Evolutionary conservation across 2,888 invertebrate species (phyloP), one percentile per base, ranked within the genome.

Genomic region (Apamea sordens): DNA sequence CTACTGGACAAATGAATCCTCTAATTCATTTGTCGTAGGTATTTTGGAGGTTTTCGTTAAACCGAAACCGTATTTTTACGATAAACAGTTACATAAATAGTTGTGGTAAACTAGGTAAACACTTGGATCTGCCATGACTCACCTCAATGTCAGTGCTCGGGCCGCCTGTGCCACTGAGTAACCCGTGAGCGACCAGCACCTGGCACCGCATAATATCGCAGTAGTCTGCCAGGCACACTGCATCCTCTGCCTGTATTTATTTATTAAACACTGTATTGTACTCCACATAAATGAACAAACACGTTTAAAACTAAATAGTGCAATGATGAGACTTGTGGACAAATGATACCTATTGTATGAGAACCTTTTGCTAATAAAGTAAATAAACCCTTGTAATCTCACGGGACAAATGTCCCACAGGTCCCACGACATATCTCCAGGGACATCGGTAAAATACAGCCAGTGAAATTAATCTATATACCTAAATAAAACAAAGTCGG

Each of bases 161-260:
- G 36, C 97, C 97, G 85, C 97, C 97, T 68, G 97, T 97, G 90
- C 98, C 98, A 84, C 98, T 98, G 86, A 97, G 97, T 90, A 97
- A 94, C 84, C 98, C 98, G 93, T 98, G 98, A 82, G 98, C 98
- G 87, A 98, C 97, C 89, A 99, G 97, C 75, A 99, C 98, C 94
- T 99, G 99, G 95, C 99, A 99, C 89, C 99, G 98, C 98, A 99
- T 99, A 91, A 99, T 98, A 96, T 99, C 99, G 97, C 99, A 99
- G 96, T 98, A 99, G 95, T 99, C 99, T 74, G 99, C 99, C 91
- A 99, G 97, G 95, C 99, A 99, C 91, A 99, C 98, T 84, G 99
- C 98, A 95, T 99, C 99, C 96, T 99, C 98, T 77, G 98, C 98
- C 99, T 99, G 92, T 50, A 41, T 21, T 56, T n/a, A 50, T 71